A percentile compares a stretch with the other conserved stretches of the same genome.
Evolutionary conservation across 1,140 invertebrate species (phyloP).

Genomic region (Trichomalopsis sarcophagae): DNA sequence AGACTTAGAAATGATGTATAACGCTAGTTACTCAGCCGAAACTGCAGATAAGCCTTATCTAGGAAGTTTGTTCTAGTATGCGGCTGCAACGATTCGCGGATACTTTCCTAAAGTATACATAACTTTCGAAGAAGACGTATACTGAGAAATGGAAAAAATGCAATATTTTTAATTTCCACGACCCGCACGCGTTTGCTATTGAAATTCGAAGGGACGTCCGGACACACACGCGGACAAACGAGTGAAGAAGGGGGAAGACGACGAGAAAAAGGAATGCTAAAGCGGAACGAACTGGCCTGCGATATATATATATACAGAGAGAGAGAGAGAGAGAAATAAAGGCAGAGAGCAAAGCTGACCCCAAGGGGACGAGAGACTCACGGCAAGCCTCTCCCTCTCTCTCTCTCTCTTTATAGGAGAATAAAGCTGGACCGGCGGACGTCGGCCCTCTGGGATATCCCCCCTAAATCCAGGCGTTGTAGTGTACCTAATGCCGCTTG

Average conservation of each 20-base stretch:
- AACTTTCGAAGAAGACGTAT: neutral
- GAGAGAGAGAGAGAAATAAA: neutral
- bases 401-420: slow-evolving; percentile 38
- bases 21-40: neutral
- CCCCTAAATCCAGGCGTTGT: neutral
- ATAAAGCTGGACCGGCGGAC: slow-evolving; percentile 25
- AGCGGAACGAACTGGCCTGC: neutral
- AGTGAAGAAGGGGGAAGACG: neutral
- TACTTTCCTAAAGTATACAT: neutral
- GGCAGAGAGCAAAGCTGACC: neutral
- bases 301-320: neutral
- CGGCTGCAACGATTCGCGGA: neutral
- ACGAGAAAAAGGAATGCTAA: neutral
- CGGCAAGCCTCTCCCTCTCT: slow-evolving; percentile 25
- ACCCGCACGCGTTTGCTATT: neutral
- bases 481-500: neutral
- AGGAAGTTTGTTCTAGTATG: neutral
- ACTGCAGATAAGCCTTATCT: neutral
- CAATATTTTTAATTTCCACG: too few species aligned
- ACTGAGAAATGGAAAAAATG: neutral
- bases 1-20: neutral
- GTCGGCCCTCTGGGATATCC: neutral
- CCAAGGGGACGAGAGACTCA: slow-evolving; percentile 30
- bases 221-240: too few species aligned
- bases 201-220: neutral